phyloP scores from a whole-genome alignment of 2,113 vertebrate species.

The Hepsetus odoe region DNA sequence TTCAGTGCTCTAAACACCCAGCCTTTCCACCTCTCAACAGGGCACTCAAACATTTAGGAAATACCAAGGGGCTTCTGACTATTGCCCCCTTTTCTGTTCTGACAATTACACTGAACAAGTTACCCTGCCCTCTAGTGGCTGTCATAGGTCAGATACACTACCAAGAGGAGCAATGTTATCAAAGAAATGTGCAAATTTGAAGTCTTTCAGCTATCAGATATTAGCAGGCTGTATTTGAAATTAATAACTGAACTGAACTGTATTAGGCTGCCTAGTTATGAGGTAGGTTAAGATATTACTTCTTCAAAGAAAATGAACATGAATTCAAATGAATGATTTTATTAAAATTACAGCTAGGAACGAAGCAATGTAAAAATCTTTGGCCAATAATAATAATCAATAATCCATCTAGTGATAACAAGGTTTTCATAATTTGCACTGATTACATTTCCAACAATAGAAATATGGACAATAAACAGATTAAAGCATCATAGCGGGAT shows the following conservation, averaged over 20 bases:
- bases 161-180: conserved; percentile 16
- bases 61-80: conserved; percentile 1
- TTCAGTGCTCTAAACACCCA: conserved; percentile 17
- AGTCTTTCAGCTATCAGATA: conserved; percentile 8
- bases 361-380: too few relatives aligned
- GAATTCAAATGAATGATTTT: too few relatives aligned
- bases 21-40: conserved; percentile 30
- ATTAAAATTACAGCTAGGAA: background rate
- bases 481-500: too few relatives aligned
- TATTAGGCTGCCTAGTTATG: background rate
- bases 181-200: conserved; percentile 21
- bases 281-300: too few relatives aligned
- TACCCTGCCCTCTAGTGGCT: conserved; percentile 76
- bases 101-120: conserved; percentile 54
- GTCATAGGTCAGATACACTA: background rate
- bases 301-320: too few relatives aligned
- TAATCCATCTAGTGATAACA: too few relatives aligned
- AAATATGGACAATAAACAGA: too few relatives aligned
- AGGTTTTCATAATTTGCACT: too few relatives aligned
- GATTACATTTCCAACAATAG: too few relatives aligned
- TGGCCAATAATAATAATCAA: too few relatives aligned
- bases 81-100: background rate
- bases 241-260: background rate
- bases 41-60: conserved; percentile 29
- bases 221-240: conserved; percentile 23